Base-by-base conservation (phyloP, 2,888 invertebrate genomes). In the Drosophila falleni region DNA sequence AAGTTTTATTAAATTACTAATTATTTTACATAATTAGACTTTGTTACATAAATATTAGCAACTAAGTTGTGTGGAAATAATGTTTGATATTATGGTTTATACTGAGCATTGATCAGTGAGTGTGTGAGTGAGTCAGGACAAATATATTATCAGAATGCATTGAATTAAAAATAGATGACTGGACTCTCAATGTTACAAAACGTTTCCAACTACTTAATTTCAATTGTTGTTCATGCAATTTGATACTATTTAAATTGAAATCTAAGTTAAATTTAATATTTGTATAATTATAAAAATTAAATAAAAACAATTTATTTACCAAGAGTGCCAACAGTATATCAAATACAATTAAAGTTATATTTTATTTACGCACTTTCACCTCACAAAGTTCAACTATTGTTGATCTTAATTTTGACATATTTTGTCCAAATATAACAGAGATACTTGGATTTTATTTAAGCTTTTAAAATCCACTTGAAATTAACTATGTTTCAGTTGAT, bases 401-500 rank as follows among this genome's bases (percentile, higher is more conserved):
- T 11, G 9, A 11, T 3, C 11, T 5, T 4, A 23, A 23, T 15
- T 31, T 16, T n/a, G 3, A 5, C 19, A 16, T 42, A 50, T 53
- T 15, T 19, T n/a, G 11, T n/a, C 9, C 6, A 23, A 16, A 8
- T 15, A 13, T 13, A 33, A 46, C 23, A 33, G 6, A 15, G 19
- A 23, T 15, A 35, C 47, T 26, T 16, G 9, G 35, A 26, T 23
- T 42, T 35, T 58, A 47, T 47, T 58, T 47, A 53, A 74, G 26
- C 53, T 66, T 46, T 13, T 33, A 41, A 49, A 50, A 71, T 59
- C 29, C 61, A 61, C 46, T 55, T 15, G 41, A 77, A 71, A 71
- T 63, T 67, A 77, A 58, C 51, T 47, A 41, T 39, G 44, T 19
- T 55, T 44, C 37, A 59, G 47, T 39, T 42, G 58, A 23, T 4